phyloP scores from a whole-genome alignment of 2,888 invertebrate species.

The Ypsolopha scabrella region DNA sequence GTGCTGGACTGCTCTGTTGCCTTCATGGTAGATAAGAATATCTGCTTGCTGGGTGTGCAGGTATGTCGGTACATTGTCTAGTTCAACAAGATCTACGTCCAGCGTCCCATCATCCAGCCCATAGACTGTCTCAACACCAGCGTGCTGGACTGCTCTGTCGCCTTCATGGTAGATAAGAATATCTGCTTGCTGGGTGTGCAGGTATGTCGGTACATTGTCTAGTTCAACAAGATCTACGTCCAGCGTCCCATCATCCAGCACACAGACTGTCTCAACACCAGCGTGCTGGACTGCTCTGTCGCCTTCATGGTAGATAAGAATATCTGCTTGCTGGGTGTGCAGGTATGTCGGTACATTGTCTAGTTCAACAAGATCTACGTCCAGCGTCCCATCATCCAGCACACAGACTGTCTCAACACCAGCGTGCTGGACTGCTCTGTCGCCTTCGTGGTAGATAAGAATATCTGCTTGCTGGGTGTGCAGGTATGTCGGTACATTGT shows the following conservation, averaged over 20 bases:
- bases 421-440: conserved; percentile 82
- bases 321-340: conserved; percentile 70
- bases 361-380: conserved; percentile 76
- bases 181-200: conserved; percentile 70
- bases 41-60: conserved; percentile 13
- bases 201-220: too few relatives aligned
- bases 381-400: conserved; percentile 73
- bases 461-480: conserved; percentile 72
- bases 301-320: conserved; percentile 86
- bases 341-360: too few relatives aligned
- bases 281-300: conserved; percentile 81
- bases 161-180: conserved; percentile 84
- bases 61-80: conserved; percentile 28
- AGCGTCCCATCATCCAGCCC: conserved; percentile 74
- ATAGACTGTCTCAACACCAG: conserved; percentile 81
- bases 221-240: conserved; percentile 75
- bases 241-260: conserved; percentile 74
- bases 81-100: conserved; percentile 75
- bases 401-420: conserved; percentile 80
- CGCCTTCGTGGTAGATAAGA: conserved; percentile 84
- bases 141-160: conserved; percentile 81
- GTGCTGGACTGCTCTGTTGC: conserved; percentile 84
- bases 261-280: conserved; percentile 80
- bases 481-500: too few relatives aligned
- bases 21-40: too few relatives aligned